Conservation (phyloP, 2,797 vertebrate genomes). For the Atherinosoma microstoma region DNA sequence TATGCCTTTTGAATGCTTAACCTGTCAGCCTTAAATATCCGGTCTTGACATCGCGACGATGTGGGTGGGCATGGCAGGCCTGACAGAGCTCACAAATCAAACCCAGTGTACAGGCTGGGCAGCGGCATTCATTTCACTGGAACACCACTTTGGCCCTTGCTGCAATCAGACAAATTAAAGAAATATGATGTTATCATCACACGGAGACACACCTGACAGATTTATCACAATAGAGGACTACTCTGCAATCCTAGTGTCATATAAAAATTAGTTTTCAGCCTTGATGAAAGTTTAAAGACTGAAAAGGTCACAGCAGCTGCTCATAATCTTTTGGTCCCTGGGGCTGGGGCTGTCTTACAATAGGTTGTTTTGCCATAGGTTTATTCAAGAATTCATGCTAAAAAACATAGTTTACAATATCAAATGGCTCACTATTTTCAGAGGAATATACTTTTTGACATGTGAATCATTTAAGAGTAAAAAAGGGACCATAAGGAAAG, state of each 20-base stretch:
- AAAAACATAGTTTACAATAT: neutral
- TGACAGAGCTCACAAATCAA: conserved; percentile 73
- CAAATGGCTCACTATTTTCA: neutral
- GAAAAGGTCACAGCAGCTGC: neutral
- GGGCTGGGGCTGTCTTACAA: neutral
- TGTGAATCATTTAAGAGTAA: neutral
- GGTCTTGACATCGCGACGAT: conserved; percentile 61
- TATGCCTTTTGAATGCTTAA: conserved; percentile 40
- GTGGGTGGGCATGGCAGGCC: conserved; percentile 73
- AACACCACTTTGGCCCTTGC: conserved; percentile 30
- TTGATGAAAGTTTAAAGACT: neutral
- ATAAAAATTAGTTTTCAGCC: conserved; percentile 3
- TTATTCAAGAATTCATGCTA: neutral
- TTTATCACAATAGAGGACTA: conserved; percentile 10
- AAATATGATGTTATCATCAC: conserved; percentile 46
- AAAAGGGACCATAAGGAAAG: no score
- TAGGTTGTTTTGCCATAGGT: neutral
- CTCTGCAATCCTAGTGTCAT: neutral
- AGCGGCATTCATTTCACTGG: conserved; percentile 39
- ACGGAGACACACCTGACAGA: conserved; percentile 1
- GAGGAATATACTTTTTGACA: neutral
- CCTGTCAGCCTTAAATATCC: conserved; percentile 70
- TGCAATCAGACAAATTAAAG: conserved; percentile 24
- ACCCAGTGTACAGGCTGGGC: conserved; percentile 41
- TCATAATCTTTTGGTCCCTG: neutral